Conservation (phyloP, 2,113 vertebrate species). For the Cinclus cinclus region DNA sequence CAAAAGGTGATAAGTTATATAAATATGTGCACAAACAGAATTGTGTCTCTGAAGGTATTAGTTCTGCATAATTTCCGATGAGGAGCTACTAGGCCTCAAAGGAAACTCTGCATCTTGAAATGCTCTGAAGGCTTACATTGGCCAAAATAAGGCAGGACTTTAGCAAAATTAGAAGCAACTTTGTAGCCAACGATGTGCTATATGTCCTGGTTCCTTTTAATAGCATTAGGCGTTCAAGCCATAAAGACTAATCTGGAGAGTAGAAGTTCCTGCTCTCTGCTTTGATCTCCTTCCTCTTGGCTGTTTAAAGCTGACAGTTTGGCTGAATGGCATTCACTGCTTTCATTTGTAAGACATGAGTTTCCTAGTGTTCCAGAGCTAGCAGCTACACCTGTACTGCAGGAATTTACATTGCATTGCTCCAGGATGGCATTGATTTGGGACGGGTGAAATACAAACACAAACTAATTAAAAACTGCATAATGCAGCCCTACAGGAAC, state of each 20-base stretch:
- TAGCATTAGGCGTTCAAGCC: slow-evolving; percentile 73
- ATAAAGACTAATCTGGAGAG: slow-evolving; percentile 76
- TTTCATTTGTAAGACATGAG: slow-evolving; percentile 82
- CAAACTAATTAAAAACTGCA: slow-evolving; percentile 84
- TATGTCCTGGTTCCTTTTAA: slow-evolving; percentile 73
- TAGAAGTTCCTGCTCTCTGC: slow-evolving; percentile 74
- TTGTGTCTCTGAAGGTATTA: slow-evolving; percentile 65
- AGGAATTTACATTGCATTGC: slow-evolving; percentile 79
- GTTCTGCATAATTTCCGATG: slow-evolving; percentile 61
- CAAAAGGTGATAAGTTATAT: slow-evolving; percentile 43
- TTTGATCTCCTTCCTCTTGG: slow-evolving; percentile 81
- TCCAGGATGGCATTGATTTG: slow-evolving; percentile 80
- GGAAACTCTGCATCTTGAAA: slow-evolving; percentile 59
- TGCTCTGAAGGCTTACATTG: slow-evolving; percentile 22
- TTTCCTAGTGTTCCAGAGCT: slow-evolving; percentile 75
- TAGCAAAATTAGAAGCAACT: slow-evolving; percentile 63
- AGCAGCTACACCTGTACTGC: slow-evolving; percentile 83
- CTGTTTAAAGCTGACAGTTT: slow-evolving; percentile 79
- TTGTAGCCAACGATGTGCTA: slow-evolving; percentile 63
- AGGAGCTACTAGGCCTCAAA: slow-evolving; percentile 57
- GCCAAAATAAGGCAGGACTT: slow-evolving; percentile 52
- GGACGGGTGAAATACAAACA: slow-evolving; percentile 77
- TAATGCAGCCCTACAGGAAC: slow-evolving; percentile 81
- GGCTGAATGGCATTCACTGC: slow-evolving; percentile 78
- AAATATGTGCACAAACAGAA: slow-evolving; percentile 65